A percentile compares a stretch with the other conserved stretches of the same genome.
Conservation (phyloP, 1,140 invertebrate species). For the Pseudobourletiella spinata region DNA sequence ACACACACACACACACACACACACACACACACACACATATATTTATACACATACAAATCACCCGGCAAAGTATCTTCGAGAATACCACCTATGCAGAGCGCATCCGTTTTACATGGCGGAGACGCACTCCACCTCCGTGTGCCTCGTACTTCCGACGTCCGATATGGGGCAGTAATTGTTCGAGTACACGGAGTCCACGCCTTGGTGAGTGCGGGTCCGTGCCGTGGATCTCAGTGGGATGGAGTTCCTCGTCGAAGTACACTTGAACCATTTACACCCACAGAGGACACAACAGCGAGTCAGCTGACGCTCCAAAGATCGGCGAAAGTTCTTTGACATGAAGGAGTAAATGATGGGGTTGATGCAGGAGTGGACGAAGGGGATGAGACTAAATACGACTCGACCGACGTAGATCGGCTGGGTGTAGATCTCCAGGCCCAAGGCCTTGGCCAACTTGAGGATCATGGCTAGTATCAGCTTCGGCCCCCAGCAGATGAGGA, state of each 20-base stretch:
- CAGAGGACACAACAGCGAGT: constrained; percentile 20
- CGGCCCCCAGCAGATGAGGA: constrained; percentile 33
- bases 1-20: too few relatives aligned
- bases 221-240: constrained; percentile 11
- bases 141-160: not conserved
- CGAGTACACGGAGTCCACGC: constrained; percentile 3
- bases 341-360: constrained; percentile 51
- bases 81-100: too few relatives aligned
- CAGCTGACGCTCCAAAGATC: constrained; percentile 40
- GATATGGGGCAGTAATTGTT: constrained; percentile 13
- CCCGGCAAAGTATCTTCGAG: too few relatives aligned
- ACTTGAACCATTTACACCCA: constrained; percentile 14
- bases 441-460: constrained; percentile 29
- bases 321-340: constrained; percentile 47
- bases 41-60: too few relatives aligned
- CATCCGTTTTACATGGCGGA: constrained; percentile 21
- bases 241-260: not conserved
- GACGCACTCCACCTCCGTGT: constrained; percentile 14
- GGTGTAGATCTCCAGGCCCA: constrained; percentile 35
- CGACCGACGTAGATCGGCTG: constrained; percentile 36
- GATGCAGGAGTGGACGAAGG: constrained; percentile 43
- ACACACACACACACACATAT: too few relatives aligned
- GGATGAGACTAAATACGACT: constrained; percentile 38
- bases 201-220: not conserved
- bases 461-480: constrained; percentile 18